These are phyloP conservation scores for Coenonympha glycerion DNA, from an alignment of 2,888 invertebrate species.

Conservation along the genomic window DNA sequence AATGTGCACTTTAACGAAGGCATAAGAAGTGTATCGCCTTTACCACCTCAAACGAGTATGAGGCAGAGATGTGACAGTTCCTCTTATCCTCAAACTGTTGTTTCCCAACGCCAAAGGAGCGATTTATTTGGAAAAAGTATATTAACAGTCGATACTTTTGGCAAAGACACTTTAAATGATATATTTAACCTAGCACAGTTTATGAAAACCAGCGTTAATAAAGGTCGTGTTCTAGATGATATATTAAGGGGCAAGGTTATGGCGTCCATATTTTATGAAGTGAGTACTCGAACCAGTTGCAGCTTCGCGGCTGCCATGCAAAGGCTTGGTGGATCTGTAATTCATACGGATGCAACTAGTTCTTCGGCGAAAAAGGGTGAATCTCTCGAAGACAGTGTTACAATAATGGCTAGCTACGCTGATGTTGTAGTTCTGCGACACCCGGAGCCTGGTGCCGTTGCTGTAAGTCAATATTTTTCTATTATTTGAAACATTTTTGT, in stretches of 20 bases:
- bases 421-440: constrained; percentile 96
- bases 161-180: constrained; percentile 91
- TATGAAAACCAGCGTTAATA: constrained; percentile 86
- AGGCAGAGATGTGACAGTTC: constrained; percentile 77
- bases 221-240: constrained; percentile 89
- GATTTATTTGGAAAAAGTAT: constrained; percentile 84
- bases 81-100: constrained; percentile 62
- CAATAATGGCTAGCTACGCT: constrained; percentile 92
- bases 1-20: constrained; percentile 79
- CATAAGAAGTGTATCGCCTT: constrained; percentile 67
- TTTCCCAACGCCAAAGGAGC: constrained; percentile 65
- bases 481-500: too few species aligned
- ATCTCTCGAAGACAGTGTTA: constrained; percentile 90
- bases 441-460: constrained; percentile 92
- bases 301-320: constrained; percentile 99
- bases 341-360: constrained; percentile 90
- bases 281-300: constrained; percentile 95
- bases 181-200: constrained; percentile 95
- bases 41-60: constrained; percentile 56
- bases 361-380: constrained; percentile 99
- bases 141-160: constrained; percentile 89
- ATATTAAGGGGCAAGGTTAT: constrained; percentile 93
- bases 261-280: constrained; percentile 98
- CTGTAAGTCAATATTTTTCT: constrained; percentile 73
- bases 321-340: constrained; percentile 93